These are phyloP conservation scores for Macrochelys suwanniensis DNA, from an alignment of 2,797 vertebrate genomes.

Conservation along the genomic window DNA sequence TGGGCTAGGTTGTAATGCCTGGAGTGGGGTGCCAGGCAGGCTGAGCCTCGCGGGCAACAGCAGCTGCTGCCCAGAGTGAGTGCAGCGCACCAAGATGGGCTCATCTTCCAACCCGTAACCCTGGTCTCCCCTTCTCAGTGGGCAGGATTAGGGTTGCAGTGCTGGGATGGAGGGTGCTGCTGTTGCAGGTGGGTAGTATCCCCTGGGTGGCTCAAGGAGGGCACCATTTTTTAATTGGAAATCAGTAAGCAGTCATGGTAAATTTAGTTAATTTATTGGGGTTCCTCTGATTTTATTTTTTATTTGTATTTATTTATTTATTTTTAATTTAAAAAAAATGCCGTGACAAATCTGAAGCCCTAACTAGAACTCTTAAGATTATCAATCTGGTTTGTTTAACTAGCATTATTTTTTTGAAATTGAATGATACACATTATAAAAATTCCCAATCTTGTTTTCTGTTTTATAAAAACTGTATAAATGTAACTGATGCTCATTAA, in stretches of 20 bases:
- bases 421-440: neutral
- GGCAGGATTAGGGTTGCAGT: neutral
- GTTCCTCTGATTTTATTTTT: neutral
- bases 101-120: neutral
- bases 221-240: neutral
- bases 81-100: neutral
- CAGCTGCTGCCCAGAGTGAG: neutral
- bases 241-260: neutral
- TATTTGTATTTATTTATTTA: too few relatives aligned
- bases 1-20: neutral
- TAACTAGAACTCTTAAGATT: neutral
- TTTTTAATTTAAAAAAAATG: neutral
- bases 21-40: too few relatives aligned
- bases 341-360: neutral
- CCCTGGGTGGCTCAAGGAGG: neutral
- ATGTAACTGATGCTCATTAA: rapidly evolving
- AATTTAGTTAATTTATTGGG: neutral
- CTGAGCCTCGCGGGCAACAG: neutral
- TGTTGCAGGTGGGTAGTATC: neutral
- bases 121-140: neutral
- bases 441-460: neutral
- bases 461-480: neutral
- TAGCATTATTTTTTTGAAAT: neutral
- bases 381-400: neutral
- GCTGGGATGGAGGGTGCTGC: neutral